Evolutionary conservation across 64 coral and sea anemone species (phyloP), one percentile per base, ranked within the genome.

Genomic region (Dendrophyllia cribrosa): DNA sequence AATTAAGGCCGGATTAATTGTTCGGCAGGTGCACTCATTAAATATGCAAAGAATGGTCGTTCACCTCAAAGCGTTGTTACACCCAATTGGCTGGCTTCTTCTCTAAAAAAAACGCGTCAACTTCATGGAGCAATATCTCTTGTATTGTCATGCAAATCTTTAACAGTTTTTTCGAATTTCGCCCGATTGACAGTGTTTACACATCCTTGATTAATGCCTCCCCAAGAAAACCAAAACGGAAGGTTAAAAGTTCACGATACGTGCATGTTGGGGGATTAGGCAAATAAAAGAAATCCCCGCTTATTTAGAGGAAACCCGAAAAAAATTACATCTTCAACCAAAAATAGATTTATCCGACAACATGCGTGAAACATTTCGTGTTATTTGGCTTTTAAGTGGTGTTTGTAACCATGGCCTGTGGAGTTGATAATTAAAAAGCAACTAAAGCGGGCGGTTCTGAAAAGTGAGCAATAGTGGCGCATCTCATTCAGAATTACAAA

Each of bases 1-100:
- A 88, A 96, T 86, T 96, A 91, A 86, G 63, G 74, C 86, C 24
- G 23, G 53, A 65, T 86, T 93, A 77, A 96, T 96, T 93, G 95
- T 93, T 86, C 61, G 89, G 91, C 95, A 96, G 95, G 95, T 96
- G 95, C 90, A 94, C 85, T 96, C 69, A 89, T 96, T 93, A 91
- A 66, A 73, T 89, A 96, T 96, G 92, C 91, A 96, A 82, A 82
- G 74, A 63, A 62, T 20, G 56, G 78, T 63, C 78, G 43, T 84
- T 84, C 44, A 68, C 80, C 47, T 51, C 62, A 67, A 75, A 47
- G 62, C 16, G 13, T 49, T 48, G 60, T 62, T 16, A 1, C 19
- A 9, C 20, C 43, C 61, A 63, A 84, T 84, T 84, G 80, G 80
- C 23, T 84, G 14, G 34, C 43, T 59, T 14, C n/a, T 49, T 51